Evolutionary conservation across 2,888 invertebrate genomes (phyloP).

Genomic region (Branchellion lobata): DNA sequence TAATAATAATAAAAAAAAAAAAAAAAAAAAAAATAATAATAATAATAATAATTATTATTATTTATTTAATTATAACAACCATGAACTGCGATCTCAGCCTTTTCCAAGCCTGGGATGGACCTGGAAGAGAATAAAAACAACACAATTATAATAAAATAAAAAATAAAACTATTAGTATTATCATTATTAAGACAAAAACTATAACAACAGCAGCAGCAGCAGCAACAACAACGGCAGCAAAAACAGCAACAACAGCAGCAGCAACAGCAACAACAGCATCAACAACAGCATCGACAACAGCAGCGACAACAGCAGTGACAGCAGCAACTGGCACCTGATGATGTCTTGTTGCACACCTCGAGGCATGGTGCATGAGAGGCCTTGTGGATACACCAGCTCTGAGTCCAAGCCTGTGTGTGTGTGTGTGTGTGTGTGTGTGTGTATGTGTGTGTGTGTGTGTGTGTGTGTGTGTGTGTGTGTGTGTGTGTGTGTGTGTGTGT

Average conservation of each 20-base stretch:
- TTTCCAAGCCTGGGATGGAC: constrained; percentile 74
- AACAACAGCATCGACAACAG: too few relatives aligned
- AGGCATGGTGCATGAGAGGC: constrained; percentile 80
- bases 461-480: neutral
- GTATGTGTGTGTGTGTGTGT: neutral
- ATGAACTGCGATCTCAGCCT: constrained; percentile 70
- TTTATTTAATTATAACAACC: constrained; percentile 61
- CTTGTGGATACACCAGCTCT: constrained; percentile 78
- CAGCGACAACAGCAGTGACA: too few relatives aligned
- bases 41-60: neutral
- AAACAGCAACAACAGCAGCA: too few relatives aligned
- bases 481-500: neutral
- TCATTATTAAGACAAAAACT: neutral
- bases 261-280: too few relatives aligned
- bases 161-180: neutral
- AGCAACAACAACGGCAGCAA: too few relatives aligned
- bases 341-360: constrained; percentile 74
- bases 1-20: neutral
- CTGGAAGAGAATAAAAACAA: too few relatives aligned
- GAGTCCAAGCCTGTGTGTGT: constrained; percentile 69
- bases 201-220: too few relatives aligned
- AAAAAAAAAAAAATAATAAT: neutral
- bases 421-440: constrained; percentile 40
- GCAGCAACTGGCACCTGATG: too few relatives aligned
- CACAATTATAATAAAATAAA: neutral